These are phyloP conservation scores for Ondatra zibethicus DNA, from an alignment of 2,113 vertebrate genomes.

Conservation along the genomic window DNA sequence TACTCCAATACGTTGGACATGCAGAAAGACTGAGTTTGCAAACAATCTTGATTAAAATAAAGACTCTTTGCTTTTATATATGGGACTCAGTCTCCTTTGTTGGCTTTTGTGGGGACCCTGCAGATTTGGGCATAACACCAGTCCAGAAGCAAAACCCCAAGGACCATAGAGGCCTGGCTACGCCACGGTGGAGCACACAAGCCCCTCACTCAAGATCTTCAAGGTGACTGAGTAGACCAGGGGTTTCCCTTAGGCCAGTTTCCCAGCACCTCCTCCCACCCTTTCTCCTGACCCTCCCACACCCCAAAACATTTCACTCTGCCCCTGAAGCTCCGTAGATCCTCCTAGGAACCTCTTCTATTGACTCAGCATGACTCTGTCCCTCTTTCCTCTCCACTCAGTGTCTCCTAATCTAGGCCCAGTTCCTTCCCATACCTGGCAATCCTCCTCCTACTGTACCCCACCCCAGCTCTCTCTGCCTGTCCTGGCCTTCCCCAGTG, in stretches of 20 bases:
- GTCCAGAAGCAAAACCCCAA: neutral
- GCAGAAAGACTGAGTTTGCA: too few species aligned
- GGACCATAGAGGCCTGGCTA: neutral
- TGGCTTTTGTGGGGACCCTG: too few species aligned
- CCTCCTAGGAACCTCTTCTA: neutral
- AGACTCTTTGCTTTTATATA: too few species aligned
- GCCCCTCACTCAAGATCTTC: neutral
- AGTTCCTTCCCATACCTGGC: neutral
- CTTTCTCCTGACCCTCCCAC: neutral
- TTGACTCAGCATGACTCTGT: neutral
- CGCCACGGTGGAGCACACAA: neutral
- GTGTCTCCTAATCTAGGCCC: neutral
- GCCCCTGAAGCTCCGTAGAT: neutral
- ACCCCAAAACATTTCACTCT: neutral
- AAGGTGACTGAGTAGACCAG: neutral
- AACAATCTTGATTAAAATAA: too few species aligned
- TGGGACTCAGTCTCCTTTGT: too few species aligned
- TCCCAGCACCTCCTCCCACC: neutral
- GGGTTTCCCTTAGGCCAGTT: neutral
- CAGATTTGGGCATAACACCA: too few species aligned
- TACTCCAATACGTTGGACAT: too few species aligned
- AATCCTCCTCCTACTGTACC: neutral
- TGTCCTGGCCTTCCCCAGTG: neutral
- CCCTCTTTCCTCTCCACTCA: neutral
- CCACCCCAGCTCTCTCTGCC: neutral